These are phyloP conservation scores for Saguinus imperator DNA, from an alignment of 2,113 vertebrate genomes.

Conservation along the genomic window DNA sequence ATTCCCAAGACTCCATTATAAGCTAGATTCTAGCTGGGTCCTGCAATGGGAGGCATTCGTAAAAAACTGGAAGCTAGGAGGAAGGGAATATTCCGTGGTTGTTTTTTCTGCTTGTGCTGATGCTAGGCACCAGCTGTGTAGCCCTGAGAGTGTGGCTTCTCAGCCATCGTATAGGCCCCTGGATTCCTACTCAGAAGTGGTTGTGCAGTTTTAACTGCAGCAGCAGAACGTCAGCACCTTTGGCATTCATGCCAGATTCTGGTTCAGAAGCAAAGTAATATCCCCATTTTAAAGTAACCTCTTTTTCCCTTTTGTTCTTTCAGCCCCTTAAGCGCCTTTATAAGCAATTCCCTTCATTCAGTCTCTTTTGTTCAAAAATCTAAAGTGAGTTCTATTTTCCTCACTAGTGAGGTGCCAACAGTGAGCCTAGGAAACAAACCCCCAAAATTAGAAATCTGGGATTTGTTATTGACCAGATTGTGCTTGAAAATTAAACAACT, in stretches of 20 bases:
- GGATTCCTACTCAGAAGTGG: not conserved
- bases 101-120: not conserved
- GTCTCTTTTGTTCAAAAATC: not conserved
- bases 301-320: not conserved
- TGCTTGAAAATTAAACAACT: not conserved
- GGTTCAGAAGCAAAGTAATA: not conserved
- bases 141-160: not conserved
- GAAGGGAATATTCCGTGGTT: not conserved
- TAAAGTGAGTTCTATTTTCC: not conserved
- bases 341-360: not conserved
- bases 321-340: not conserved
- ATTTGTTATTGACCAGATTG: not conserved
- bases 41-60: not conserved
- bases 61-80: not conserved
- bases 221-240: no score
- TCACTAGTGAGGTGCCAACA: not conserved
- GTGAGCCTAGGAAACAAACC: not conserved
- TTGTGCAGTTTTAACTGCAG: not conserved
- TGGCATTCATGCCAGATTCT: not conserved
- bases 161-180: fast-evolving
- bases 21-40: not conserved
- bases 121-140: not conserved
- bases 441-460: not conserved
- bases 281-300: not conserved
- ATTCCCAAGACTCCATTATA: not conserved